Evolutionary conservation across 2,888 invertebrate species (phyloP), one percentile per base, ranked within the genome.

Genomic region (Heliothis peltigera): DNA sequence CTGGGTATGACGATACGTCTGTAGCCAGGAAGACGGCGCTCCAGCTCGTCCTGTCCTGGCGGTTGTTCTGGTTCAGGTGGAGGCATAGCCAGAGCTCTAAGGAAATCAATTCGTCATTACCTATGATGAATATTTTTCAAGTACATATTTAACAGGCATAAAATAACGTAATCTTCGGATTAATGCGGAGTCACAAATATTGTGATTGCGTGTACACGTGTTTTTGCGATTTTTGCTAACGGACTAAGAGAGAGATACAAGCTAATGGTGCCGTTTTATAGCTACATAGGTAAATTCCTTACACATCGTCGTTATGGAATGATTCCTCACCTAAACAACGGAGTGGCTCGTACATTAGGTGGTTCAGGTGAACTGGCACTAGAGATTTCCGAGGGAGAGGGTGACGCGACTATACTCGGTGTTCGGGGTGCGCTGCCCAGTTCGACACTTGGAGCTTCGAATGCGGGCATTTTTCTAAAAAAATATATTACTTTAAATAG

Each of bases 1-100:
- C 94, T 85, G 0, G 96, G 96, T 73, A 95, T 91, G 6, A 95
- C 94, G 58, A 96, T 95, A 1, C 96, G 95, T 60, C 96, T 87
- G 78, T 96, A 94, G 32, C 95, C 95, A 0, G 95, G 95, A 19
- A 95, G 80, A 4, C 95, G 91, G 2, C 94, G 91, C 66, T 94
- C 95, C 70, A 95, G 67, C 67, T 94, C 94, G 0, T 95, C 95
- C 70, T 95, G 95, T 0, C 94, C 95, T 19, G 89, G 84, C 1
- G 95, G 95, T 69, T 95, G 95, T 17, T 85, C 90, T 0, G 95
- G 95, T 1, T 93, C 95, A 1, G 94, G 95, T 0, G 92, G 92
- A 0, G 89, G 90, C 87, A 94, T 90, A n/a, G 95, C 91, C 59
- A 95, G 78, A 51, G 91, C 93, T 78, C 95, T 94, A 67, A 56